phyloP scores from a whole-genome alignment of 2,113 vertebrate genomes.

The Rhea americana region DNA sequence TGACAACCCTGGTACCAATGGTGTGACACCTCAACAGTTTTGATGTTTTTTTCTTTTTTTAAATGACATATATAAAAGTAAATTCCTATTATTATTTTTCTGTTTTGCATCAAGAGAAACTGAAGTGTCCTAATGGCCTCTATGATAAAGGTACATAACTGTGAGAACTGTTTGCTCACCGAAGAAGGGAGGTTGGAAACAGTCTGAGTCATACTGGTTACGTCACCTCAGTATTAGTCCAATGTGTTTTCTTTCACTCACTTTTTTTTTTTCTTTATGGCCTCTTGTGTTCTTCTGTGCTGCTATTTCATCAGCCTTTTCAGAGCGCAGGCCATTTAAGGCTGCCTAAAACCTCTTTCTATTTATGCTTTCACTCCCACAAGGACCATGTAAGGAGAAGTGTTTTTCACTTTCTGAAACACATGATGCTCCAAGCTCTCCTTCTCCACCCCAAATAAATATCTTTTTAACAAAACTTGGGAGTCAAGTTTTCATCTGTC shows the following conservation, averaged over 20 bases:
- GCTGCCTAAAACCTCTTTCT: not conserved
- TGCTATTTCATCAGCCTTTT: not conserved
- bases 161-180: not conserved
- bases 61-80: not conserved
- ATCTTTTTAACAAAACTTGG: not conserved
- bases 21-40: accelerated
- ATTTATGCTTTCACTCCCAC: not conserved
- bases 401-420: too few relatives aligned
- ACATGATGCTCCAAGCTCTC: not conserved
- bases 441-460: not conserved
- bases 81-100: not conserved
- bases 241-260: not conserved
- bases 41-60: not conserved
- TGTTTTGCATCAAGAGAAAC: not conserved
- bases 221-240: not conserved
- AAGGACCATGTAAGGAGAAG: too few relatives aligned
- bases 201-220: not conserved
- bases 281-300: not conserved
- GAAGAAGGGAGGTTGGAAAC: not conserved
- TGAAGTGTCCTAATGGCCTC: not conserved
- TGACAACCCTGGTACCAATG: not conserved
- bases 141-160: not conserved
- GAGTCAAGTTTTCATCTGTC: not conserved
- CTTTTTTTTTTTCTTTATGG: not conserved
- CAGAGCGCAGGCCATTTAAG: not conserved